Percentiles rank a stretch among this genome's conserved stretches.
These are phyloP conservation scores for Aromia moschata DNA, from an alignment of 2,888 invertebrate species.

Conservation along the genomic window DNA sequence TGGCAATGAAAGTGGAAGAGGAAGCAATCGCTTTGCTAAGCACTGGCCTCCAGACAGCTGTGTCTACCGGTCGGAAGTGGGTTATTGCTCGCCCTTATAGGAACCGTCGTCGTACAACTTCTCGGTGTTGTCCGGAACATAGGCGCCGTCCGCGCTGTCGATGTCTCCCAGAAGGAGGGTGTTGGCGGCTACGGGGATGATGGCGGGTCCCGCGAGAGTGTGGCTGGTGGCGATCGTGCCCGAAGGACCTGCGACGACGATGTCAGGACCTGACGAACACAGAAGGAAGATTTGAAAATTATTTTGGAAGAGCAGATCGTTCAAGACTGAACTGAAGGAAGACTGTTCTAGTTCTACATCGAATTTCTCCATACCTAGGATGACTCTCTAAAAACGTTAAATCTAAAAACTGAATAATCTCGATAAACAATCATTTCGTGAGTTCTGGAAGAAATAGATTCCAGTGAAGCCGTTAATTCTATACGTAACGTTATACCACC, in stretches of 20 bases:
- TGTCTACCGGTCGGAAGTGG: background rate
- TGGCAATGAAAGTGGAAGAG: background rate
- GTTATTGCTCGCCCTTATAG: conserved; percentile 34
- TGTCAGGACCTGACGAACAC: conserved; percentile 32
- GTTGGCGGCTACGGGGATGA: conserved; percentile 29
- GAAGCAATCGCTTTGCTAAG: background rate
- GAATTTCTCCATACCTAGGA: no score
- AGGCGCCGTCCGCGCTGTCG: conserved; percentile 46
- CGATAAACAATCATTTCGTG: no score
- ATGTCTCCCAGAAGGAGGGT: conserved; percentile 34
- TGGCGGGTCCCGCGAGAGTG: conserved; percentile 44
- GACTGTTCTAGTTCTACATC: no score
- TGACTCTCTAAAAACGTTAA: no score
- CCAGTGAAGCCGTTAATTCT: no score
- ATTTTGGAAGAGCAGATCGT: no score
- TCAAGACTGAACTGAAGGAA: no score
- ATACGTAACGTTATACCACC: no score
- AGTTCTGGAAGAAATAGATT: no score
- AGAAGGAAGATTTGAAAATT: no score
- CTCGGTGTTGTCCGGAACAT: conserved; percentile 44
- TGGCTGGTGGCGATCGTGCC: conserved; percentile 47
- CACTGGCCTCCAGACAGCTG: background rate
- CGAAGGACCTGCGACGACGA: conserved; percentile 40
- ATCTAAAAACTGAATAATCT: no score
- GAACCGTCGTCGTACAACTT: conserved; percentile 47